phyloP scores from a whole-genome alignment of 2,113 vertebrate genomes.

The Hippopotamus amphibius region DNA sequence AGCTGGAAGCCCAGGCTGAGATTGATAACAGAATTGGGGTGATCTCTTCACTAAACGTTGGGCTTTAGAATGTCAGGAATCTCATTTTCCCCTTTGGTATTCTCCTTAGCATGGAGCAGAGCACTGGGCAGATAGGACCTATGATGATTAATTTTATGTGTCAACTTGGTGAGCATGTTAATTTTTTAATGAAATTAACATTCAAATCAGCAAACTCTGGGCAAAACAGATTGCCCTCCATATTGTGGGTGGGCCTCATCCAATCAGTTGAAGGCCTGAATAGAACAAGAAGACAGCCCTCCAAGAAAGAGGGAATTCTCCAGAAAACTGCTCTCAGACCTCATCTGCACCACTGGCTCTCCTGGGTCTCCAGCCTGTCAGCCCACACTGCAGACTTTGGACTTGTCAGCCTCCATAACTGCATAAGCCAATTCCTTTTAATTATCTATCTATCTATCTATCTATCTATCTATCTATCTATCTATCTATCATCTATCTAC shows the following conservation, averaged over 20 bases:
- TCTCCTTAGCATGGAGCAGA: background rate
- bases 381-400: background rate
- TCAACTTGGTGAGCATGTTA: background rate
- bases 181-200: background rate
- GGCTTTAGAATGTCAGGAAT: background rate
- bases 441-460: too few species aligned
- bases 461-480: too few species aligned
- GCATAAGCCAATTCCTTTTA: background rate
- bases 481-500: background rate
- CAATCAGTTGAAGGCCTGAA: background rate
- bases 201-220: background rate
- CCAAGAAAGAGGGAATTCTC: background rate
- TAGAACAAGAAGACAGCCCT: background rate
- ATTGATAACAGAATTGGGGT: fast-evolving
- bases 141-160: background rate
- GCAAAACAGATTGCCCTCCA: background rate
- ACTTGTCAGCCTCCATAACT: background rate
- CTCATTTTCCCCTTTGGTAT: background rate
- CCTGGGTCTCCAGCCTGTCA: background rate
- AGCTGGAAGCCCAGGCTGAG: background rate
- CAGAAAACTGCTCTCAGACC: background rate
- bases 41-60: background rate
- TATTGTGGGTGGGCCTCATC: background rate
- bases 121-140: background rate
- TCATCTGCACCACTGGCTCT: background rate